Base-by-base conservation (phyloP, 2,797 vertebrate genomes). In the Tapera naevia region DNA sequence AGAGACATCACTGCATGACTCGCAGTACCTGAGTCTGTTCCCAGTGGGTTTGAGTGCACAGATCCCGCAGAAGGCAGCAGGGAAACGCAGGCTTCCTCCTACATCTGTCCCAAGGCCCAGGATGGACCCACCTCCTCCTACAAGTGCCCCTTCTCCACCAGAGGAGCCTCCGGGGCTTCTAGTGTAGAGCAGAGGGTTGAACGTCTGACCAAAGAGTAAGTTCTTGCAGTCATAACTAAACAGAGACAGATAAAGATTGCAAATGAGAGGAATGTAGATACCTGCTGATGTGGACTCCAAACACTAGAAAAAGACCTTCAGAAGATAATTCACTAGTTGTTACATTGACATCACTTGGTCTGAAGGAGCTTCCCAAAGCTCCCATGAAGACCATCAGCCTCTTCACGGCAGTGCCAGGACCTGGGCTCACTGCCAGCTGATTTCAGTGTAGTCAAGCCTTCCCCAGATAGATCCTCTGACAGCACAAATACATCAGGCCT, bases 161-260 rank as follows among this genome's bases (percentile, higher is more conserved):
- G 98, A 98, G 7, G 99, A 99, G 51, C 99, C 99, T 17, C 99
- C 99, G 0, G 97, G 80, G 4, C 96, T 99, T 97, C 99, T 99
- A 86, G 98, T 96, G 70, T 90, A 95, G 93, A 99, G 98, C 93
- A 97, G 89, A 2, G 99, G 99, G 94, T 99, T 99, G 62, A 97
- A 1, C 0, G 99, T 99, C 96, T 97, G 98, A 22, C 99, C 99
- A 54, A 98, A 99, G 75, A 99, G 98, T 16, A 98, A 97, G 80
- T 99, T 99, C 83, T 98, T 96, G 97, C 99, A 99, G 71, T 99
- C 99, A 95, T 98, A 99, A 94, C 99, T 99, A 65, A 28, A 80
- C 56, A 53, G 33, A 72, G 33, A 87, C 13, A 79, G 45, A 57
- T 10, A n/a, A n/a, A 72, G 8, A 66, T 7, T 16, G 30, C 18